Evolutionary conservation across 2,113 vertebrate genomes (phyloP).

Genomic region (Numenius arquata): DNA sequence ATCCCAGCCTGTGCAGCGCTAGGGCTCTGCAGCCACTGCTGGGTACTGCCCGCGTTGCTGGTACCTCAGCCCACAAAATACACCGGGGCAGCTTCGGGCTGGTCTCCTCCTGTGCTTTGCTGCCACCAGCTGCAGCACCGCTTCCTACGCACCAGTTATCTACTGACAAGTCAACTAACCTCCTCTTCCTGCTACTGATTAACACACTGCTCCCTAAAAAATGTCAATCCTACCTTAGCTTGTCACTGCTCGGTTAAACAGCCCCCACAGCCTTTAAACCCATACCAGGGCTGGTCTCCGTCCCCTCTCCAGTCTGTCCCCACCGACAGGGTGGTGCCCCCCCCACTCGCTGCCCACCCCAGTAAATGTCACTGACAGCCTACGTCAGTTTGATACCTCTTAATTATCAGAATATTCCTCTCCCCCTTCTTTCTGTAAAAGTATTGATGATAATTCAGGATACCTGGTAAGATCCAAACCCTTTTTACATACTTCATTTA

Average conservation of each 20-base stretch:
- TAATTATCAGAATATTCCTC: not conserved
- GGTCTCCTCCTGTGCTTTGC: not conserved
- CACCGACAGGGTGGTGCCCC: rapidly evolving
- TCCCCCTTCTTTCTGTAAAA: not conserved
- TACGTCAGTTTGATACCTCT: rapidly evolving
- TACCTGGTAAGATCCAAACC: not conserved
- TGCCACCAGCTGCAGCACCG: not conserved
- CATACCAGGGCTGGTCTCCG: rapidly evolving
- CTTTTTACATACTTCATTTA: not conserved
- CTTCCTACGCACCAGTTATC: rapidly evolving
- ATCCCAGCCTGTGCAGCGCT: not conserved
- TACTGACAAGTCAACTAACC: not conserved
- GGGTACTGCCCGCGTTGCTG: too few relatives aligned
- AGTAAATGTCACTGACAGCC: not conserved
- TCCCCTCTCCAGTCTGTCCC: not conserved
- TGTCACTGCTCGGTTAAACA: not conserved
- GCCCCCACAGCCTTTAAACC: not conserved
- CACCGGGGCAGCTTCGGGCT: not conserved
- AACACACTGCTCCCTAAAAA: not conserved
- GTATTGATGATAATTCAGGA: not conserved
- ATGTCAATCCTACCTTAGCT: not conserved
- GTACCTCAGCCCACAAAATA: not conserved
- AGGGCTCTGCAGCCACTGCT: not conserved
- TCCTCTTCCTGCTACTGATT: not conserved
- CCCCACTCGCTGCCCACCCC: too few relatives aligned